Base-by-base conservation (phyloP, 1,140 invertebrate genomes). In the Asbolus verrucosus region DNA sequence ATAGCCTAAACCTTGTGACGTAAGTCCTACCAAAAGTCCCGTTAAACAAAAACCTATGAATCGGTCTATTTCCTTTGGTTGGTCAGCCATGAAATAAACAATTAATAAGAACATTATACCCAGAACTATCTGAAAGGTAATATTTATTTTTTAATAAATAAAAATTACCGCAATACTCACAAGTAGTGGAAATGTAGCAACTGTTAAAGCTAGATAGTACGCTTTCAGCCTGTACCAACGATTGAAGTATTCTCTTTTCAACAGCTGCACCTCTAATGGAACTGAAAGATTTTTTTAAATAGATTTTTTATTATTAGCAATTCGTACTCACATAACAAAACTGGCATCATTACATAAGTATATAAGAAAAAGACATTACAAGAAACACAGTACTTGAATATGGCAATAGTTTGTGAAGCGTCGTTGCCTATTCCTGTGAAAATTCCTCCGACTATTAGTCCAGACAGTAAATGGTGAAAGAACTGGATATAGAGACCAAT, bases 161-260 rank as follows among this genome's bases (percentile, higher is more conserved):
- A n/a, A n/a, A n/a, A n/a, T 13, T 5, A 14, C 39, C 31, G n/a
- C 60, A 30, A 62, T 31, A 33, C 92, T 78, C 59, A 95, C 84
- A 84, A 94, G 87, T 1, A 83, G 77, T 2, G 92, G 92, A 16
- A 92, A 83, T 36, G 86, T 86, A 0, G 93, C 87, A 61, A 95
- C 78, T 0, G 93, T 91, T 72, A 93, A 87, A 0, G 95, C 94
- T 5, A 91, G 84, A 78, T 94, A 97, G 79, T 97, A 98, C 0
- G 95, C 90, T 79, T 93, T 93, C 6, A 97, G 81, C 16, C 91
- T 90, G 81, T 97, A 98, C 95, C 95, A 98, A 71, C 93, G 88
- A 81, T 98, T 98, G 73, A 96, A 92, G 78, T 97, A 92, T 82
- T 98, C 96, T 43, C 94, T 83, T 69, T 93, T 92, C 70, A 98